Conservation (phyloP, 2,888 invertebrate species). For the Pollenia griseotomentosa region DNA sequence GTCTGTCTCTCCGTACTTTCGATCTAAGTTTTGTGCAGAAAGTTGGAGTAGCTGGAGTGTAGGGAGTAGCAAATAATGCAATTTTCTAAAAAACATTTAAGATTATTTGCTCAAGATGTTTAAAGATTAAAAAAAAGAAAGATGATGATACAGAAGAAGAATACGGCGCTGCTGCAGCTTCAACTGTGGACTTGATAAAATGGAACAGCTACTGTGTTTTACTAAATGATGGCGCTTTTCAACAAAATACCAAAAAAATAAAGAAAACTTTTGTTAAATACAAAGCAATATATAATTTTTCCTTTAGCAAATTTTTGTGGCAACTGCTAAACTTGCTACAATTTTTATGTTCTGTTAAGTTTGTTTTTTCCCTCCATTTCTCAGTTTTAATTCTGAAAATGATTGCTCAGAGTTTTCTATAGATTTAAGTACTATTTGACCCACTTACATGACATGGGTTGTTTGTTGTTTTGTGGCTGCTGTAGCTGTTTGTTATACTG, state of each 20-base stretch:
- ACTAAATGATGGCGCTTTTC: conserved; percentile 69
- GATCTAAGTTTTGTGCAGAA: conserved; percentile 16
- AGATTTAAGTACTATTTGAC: conserved; percentile 72
- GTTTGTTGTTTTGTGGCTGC: conserved; percentile 10
- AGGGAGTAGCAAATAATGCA: conserved; percentile 48
- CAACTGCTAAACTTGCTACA: conserved; percentile 46
- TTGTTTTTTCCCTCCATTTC: conserved; percentile 23
- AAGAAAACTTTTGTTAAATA: conserved; percentile 33
- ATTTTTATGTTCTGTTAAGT: conserved; percentile 27
- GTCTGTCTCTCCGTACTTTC: background rate
- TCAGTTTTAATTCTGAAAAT: conserved; percentile 33
- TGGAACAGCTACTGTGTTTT: conserved; percentile 65
- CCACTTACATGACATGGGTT: conserved; percentile 68
- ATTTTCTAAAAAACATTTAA: conserved; percentile 59
- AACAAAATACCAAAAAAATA: conserved; percentile 7
- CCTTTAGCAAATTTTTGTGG: conserved; percentile 2
- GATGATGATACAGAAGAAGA: conserved; percentile 20
- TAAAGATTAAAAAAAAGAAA: conserved; percentile 8
- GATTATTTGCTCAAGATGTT: conserved; percentile 71
- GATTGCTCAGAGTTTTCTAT: conserved; percentile 34
- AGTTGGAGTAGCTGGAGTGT: background rate
- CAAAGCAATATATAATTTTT: conserved; percentile 52
- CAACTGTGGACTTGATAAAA: conserved; percentile 59
- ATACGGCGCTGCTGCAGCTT: conserved; percentile 39
- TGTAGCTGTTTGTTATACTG: conserved; percentile 28